A percentile compares a stretch with the other conserved stretches of the same genome.
These are phyloP conservation scores for Vimba vimba DNA, from an alignment of 2,113 vertebrate genomes.

Conservation along the genomic window DNA sequence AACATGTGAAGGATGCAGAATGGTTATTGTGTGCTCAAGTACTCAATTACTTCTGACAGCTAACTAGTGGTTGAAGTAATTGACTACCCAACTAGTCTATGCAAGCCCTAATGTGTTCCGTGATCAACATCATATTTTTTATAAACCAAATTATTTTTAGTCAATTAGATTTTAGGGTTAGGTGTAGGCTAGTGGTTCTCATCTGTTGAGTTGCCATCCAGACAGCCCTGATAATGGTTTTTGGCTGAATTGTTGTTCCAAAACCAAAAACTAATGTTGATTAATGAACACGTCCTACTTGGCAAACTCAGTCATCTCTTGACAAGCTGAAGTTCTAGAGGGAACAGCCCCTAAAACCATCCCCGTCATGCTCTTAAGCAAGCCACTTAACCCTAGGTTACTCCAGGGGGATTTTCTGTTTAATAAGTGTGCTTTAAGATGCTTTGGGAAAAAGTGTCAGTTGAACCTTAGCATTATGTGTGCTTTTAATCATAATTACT, in stretches of 20 bases:
- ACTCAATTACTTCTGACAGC: no score
- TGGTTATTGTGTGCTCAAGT: no score
- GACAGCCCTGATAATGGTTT: not conserved
- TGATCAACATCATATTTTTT: not conserved
- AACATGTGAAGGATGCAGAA: no score
- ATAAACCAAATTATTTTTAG: not conserved
- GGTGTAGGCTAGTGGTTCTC: not conserved
- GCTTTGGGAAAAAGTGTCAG: not conserved
- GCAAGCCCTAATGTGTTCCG: no score
- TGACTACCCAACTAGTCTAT: no score
- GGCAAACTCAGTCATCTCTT: not conserved
- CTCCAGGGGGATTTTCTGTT: not conserved
- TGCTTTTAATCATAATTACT: slow-evolving; percentile 11
- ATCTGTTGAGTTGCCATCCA: not conserved
- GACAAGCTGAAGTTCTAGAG: not conserved
- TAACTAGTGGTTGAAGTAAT: no score
- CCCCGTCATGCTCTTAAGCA: not conserved
- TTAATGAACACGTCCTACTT: not conserved
- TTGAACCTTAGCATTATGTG: slow-evolving; percentile 2
- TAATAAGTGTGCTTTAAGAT: not conserved
- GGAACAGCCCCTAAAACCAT: not conserved
- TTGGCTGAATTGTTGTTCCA: not conserved
- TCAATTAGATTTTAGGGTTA: not conserved
- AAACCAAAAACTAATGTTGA: not conserved
- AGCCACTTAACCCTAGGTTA: slow-evolving; percentile 10